Evolutionary conservation across 2,113 vertebrate genomes (phyloP).

Genomic region (Osmerus mordax): DNA sequence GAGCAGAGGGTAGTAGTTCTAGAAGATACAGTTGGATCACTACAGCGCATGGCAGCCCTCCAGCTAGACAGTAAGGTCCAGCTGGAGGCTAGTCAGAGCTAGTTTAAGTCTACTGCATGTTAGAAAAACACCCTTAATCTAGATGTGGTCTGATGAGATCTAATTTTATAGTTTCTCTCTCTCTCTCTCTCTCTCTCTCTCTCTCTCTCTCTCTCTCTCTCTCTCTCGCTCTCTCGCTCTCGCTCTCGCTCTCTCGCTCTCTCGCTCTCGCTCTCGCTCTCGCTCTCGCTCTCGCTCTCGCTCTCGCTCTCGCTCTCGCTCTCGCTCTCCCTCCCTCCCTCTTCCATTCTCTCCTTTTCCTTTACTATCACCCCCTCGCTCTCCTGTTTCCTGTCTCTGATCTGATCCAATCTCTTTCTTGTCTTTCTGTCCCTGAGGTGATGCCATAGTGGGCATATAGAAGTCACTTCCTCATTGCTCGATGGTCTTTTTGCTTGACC

Average conservation of each 20-base stretch:
- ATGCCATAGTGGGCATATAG: neutral
- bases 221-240: neutral
- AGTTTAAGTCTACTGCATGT: too few species aligned
- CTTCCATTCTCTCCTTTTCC: neutral
- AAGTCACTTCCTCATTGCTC: neutral
- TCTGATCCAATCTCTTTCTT: neutral
- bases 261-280: neutral
- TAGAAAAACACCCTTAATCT: too few species aligned
- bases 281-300: neutral
- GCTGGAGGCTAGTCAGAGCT: too few species aligned
- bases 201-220: conserved; percentile 4
- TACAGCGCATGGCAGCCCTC: too few species aligned
- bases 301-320: conserved; percentile 1
- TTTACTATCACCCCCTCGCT: neutral
- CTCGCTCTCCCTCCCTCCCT: neutral
- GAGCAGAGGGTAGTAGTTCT: too few species aligned
- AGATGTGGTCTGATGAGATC: neutral
- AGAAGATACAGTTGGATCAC: too few species aligned
- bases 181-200: conserved; percentile 4
- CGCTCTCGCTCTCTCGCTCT: neutral
- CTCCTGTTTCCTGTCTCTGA: neutral
- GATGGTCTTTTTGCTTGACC: neutral
- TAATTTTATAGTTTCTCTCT: neutral
- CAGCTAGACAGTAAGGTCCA: too few species aligned
- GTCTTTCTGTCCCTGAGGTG: neutral